Percentiles rank a stretch among this genome's conserved stretches.
phyloP scores from a whole-genome alignment of 2,113 vertebrate species.

The Brienomyrus longianalis region DNA sequence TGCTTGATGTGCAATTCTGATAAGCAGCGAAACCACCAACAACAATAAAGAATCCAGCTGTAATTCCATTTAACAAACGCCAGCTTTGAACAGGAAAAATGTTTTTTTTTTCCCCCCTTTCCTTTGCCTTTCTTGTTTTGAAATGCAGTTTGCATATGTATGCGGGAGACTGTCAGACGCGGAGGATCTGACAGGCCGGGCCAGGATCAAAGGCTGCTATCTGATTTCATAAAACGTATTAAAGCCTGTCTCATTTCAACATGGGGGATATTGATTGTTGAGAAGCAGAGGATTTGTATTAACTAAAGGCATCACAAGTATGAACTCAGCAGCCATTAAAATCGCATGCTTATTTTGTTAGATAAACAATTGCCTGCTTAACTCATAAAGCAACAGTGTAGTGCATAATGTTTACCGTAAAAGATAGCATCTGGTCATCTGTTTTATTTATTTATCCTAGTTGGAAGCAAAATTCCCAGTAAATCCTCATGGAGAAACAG shows the following conservation, averaged over 20 bases:
- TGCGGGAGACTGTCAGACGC: slow-evolving; percentile 56
- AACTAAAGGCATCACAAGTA: slow-evolving; percentile 24
- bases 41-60: slow-evolving; percentile 30
- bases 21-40: slow-evolving; percentile 22
- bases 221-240: slow-evolving; percentile 62
- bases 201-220: slow-evolving; percentile 65
- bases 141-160: slow-evolving; percentile 58
- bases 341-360: slow-evolving; percentile 48
- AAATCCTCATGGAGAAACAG: slow-evolving; percentile 76
- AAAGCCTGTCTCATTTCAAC: slow-evolving; percentile 60
- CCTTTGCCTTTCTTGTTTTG: slow-evolving; percentile 43
- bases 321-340: slow-evolving; percentile 24
- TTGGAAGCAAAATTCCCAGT: slow-evolving; percentile 72
- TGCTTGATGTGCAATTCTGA: slow-evolving; percentile 29
- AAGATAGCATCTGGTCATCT: slow-evolving; percentile 71
- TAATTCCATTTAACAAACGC: slow-evolving; percentile 29
- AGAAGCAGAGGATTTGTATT: slow-evolving; percentile 33
- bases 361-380: slow-evolving; percentile 59
- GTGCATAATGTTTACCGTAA: slow-evolving; percentile 55
- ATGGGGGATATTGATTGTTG: slow-evolving; percentile 29
- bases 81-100: slow-evolving; percentile 20
- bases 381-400: slow-evolving; percentile 44
- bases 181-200: slow-evolving; percentile 57
- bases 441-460: slow-evolving; percentile 72
- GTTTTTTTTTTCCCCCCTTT: slow-evolving; percentile 29